Conservation (phyloP, 2,888 invertebrate genomes). For the Sminthurides aquaticus region DNA sequence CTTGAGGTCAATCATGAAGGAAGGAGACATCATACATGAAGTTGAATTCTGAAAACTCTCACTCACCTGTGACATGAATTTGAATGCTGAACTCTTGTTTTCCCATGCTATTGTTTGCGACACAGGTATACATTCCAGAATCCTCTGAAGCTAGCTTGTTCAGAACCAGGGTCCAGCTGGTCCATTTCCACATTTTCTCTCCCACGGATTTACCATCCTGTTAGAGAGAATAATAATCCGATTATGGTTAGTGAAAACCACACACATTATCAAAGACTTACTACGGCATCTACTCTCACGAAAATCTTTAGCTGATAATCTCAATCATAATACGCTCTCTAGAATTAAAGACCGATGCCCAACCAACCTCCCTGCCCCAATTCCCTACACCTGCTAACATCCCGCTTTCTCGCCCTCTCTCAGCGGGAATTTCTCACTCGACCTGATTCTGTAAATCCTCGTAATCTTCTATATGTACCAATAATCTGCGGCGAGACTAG, state of each 20-base stretch:
- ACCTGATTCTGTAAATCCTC: too few relatives aligned
- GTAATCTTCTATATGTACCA: too few relatives aligned
- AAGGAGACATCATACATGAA: too few relatives aligned
- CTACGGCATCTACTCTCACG: background rate
- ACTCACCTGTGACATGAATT: constrained; percentile 42
- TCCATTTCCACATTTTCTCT: constrained; percentile 38
- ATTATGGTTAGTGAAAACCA: constrained; percentile 6
- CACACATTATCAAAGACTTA: background rate
- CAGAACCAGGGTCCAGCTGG: constrained; percentile 39
- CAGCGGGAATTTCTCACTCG: too few relatives aligned
- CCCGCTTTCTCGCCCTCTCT: too few relatives aligned
- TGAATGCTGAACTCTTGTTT: constrained; percentile 35
- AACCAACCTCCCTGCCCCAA: too few relatives aligned
- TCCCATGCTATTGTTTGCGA: constrained; percentile 34
- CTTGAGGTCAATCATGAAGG: too few relatives aligned
- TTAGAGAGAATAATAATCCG: constrained; percentile 17
- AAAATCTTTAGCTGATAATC: background rate
- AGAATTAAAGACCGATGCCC: too few relatives aligned
- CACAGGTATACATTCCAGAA: constrained; percentile 38
- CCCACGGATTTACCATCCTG: constrained; percentile 41
- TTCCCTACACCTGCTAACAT: too few relatives aligned
- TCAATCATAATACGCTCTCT: too few relatives aligned
- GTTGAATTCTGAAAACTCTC: too few relatives aligned
- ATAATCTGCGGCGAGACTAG: too few relatives aligned
- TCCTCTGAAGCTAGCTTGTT: constrained; percentile 38